Base-by-base conservation (phyloP, 2,797 vertebrate genomes). In the Erethizon dorsatum region DNA sequence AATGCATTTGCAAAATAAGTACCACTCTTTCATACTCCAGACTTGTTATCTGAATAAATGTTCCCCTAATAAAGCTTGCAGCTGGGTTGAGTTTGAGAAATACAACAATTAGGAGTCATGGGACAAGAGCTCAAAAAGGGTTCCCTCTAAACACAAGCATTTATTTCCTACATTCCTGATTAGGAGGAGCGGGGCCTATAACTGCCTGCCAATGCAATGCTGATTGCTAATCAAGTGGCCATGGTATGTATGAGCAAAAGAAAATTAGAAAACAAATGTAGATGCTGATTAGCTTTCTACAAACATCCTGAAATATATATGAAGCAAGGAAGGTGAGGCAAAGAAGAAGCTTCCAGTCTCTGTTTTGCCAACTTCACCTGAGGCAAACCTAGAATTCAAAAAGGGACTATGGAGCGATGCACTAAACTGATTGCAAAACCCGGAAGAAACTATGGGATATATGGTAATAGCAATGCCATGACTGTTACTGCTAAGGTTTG, bases 221-320 rank as follows among this genome's bases (percentile, higher is more conserved):
- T 98, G 98, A 98, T 97, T 97, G 97, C 97, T 97, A 95, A 98
- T 97, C 97, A 98, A 98, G 96, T 97, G 94, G 95, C 95, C 96
- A 52, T 69, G 92, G 96, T 93, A 75, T 67, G 63, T 86, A n/a
- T 0, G 63, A 96, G 97, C 71, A 78, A 95, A 95, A 79, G 95
- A 94, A 94, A 96, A 97, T 95, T 69, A 96, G 93, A 94, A 97
- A 96, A 97, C 92, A 98, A 97, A 96, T 0, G 20, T 78, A 87
- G 88, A 78, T 52, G 79, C 95, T 98, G 96, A 98, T 98, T 96
- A 94, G 95, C 97, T 98, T 96, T 96, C 97, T 94, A 73, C 92
- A 97, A 98, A 97, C 97, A 97, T 97, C 90, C 94, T 83, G 22
- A 75, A 94, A 90, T 88, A 94, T 50, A 50, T 4, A 37, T 13